Base-by-base conservation (phyloP, 2,888 invertebrate genomes). In the Drosophila anomalata region DNA sequence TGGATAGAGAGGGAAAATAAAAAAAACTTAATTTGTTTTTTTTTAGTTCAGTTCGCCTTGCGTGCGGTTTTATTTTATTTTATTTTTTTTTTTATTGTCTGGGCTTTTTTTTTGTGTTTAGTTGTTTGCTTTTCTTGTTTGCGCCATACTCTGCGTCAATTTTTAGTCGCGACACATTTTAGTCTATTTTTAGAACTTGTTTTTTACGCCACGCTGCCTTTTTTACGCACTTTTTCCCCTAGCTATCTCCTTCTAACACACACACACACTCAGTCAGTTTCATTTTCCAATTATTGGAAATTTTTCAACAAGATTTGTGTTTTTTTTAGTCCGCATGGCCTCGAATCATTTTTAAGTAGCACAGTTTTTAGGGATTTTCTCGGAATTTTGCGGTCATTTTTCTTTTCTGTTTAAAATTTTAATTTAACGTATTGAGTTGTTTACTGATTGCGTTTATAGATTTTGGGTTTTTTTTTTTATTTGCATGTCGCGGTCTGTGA, bases 331-430 rank as follows among this genome's bases (percentile, higher is more conserved):
- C 12, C 33, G 59, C 29, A 26, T 26, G 26, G 48, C 65, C 76
- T 78, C 57, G 65, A 55, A 57, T 33, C 69, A 20, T 57, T 62
- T 73, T 76, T 65, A 70, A 76, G 71, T 82, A 85, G 87, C 82
- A 82, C 79, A 82, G 87, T 82, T 82, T 82, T 85, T 61, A 57
- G 82, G 70, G 87, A 87, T 68, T 79, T 78, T 54, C 75, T 67
- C 62, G 67, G 78, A 77, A 78, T 70, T 75, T 46, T 65, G 75
- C 68, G 67, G 65, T 70, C 14, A 54, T 59, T 59, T 58, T 14
- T 12, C 3, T 65, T 47, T 17, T 59, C 60, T 14, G 14, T 5
- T 65, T 47, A 17, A 22, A 12, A 9, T 47, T 17, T 31, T 42
- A 42, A 14, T 50, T 29, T 33, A 20, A 48, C 41, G 46, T 62